Conservation (phyloP, 2,888 invertebrate genomes). For the Ectemnius lituratus region DNA sequence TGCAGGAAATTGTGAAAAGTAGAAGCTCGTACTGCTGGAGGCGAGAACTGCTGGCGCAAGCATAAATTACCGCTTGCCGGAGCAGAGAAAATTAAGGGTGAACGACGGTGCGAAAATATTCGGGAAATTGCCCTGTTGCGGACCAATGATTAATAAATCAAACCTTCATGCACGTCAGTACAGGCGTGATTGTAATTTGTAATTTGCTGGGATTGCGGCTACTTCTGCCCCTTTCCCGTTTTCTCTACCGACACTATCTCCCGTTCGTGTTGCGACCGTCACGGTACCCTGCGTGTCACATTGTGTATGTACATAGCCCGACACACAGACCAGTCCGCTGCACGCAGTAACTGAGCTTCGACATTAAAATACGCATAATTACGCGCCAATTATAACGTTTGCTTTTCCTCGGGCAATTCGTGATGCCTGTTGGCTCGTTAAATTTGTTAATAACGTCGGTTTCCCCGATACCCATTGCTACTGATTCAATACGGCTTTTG, state of each 20-base stretch:
- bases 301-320: conserved; percentile 1
- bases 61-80: conserved; percentile 50
- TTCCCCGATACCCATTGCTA: conserved; percentile 33
- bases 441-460: conserved; percentile 43
- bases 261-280: too few species aligned
- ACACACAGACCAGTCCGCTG: conserved; percentile 9
- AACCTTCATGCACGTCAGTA: conserved; percentile 58
- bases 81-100: conserved; percentile 50
- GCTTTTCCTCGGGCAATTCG: conserved; percentile 50
- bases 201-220: conserved; percentile 58
- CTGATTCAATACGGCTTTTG: background rate
- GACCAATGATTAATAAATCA: conserved; percentile 62
- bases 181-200: conserved; percentile 60
- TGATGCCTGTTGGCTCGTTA: conserved; percentile 32
- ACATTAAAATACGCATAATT: conserved; percentile 65
- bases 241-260: background rate
- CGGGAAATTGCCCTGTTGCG: conserved; percentile 49
- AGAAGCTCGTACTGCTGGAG: background rate
- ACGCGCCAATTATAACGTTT: conserved; percentile 63
- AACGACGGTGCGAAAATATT: conserved; percentile 56
- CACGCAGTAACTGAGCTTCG: conserved; percentile 5
- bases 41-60: conserved; percentile 13
- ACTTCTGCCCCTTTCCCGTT: conserved; percentile 7
- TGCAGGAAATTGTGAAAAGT: background rate
- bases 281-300: background rate